phyloP scores from a whole-genome alignment of 2,113 vertebrate genomes.

The Piaya cayana region DNA sequence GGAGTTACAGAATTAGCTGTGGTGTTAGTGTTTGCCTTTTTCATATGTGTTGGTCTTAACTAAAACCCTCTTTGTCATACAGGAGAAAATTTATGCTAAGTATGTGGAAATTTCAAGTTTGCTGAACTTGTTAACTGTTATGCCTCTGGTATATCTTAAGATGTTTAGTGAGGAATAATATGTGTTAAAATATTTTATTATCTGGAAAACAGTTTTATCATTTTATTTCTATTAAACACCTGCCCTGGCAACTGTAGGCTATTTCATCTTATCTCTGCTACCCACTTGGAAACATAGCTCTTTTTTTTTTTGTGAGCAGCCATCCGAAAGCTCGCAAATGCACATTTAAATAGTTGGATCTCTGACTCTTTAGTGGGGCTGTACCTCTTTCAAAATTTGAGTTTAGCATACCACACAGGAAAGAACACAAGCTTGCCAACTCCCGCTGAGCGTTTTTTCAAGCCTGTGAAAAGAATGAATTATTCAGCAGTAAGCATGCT shows the following conservation, averaged over 20 bases:
- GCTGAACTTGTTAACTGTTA: constrained; percentile 5
- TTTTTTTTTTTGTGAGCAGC: constrained; percentile 3
- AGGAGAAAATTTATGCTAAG: constrained; percentile 25
- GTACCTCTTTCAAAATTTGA: constrained; percentile 78
- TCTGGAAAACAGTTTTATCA: not conserved
- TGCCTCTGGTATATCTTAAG: not conserved
- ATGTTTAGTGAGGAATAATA: not conserved
- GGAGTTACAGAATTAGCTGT: constrained; percentile 5
- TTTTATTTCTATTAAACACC: constrained; percentile 57
- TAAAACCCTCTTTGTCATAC: not conserved
- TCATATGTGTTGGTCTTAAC: not conserved
- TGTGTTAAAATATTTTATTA: not conserved
- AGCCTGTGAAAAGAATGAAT: constrained; percentile 94
- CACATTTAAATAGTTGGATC: constrained; percentile 68
- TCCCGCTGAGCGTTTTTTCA: constrained; percentile 88
- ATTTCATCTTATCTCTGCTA: constrained; percentile 24
- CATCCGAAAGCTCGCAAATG: constrained; percentile 60
- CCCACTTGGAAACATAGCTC: constrained; percentile 8
- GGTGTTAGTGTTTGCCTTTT: constrained; percentile 21
- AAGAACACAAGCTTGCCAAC: constrained; percentile 85
- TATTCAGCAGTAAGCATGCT: constrained; percentile 94
- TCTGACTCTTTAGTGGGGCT: constrained; percentile 57
- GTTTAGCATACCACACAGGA: constrained; percentile 82
- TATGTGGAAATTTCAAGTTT: constrained; percentile 21
- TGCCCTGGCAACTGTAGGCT: not conserved